Percentiles rank a stretch among this genome's conserved stretches.
phyloP scores from a whole-genome alignment of 1,140 invertebrate species.

The Venturia canescens region DNA sequence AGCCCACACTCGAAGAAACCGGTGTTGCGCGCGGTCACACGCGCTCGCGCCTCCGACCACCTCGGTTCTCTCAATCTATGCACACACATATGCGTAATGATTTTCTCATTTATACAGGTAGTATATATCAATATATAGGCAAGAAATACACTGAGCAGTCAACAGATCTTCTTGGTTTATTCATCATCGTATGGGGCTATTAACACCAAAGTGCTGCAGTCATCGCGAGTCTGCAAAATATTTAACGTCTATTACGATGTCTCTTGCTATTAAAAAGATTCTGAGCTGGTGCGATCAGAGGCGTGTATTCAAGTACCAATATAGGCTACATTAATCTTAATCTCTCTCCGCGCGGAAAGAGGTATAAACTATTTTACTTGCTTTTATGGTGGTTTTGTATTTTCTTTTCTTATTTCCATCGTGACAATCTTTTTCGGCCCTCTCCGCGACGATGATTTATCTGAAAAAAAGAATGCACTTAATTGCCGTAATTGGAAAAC shows the following conservation, averaged over 20 bases:
- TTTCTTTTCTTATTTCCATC: no score
- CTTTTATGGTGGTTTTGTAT: no score
- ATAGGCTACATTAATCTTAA: not conserved
- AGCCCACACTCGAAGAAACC: conserved; percentile 53
- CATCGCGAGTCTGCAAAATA: conserved; percentile 14
- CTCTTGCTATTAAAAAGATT: not conserved
- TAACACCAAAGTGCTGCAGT: conserved; percentile 6
- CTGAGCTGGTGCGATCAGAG: not conserved
- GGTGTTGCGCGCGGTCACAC: conserved; percentile 48
- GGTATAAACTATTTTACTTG: not conserved
- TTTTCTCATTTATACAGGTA: no score
- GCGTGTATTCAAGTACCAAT: not conserved
- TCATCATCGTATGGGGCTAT: conserved; percentile 22
- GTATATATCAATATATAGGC: not conserved
- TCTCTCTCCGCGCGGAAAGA: not conserved
- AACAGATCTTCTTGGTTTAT: conserved; percentile 20
- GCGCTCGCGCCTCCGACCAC: conserved; percentile 32
- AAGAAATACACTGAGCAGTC: conserved; percentile 2
- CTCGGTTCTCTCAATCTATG: not conserved
- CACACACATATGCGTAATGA: not conserved
- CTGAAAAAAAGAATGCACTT: no score
- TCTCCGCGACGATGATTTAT: no score
- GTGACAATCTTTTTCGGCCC: no score
- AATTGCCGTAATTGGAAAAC: no score
- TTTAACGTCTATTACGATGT: conserved; percentile 11